A percentile compares a stretch with the other conserved stretches of the same genome.
phyloP scores from a whole-genome alignment of 2,888 invertebrate species.

The Ommatoiulus sabulosus region DNA sequence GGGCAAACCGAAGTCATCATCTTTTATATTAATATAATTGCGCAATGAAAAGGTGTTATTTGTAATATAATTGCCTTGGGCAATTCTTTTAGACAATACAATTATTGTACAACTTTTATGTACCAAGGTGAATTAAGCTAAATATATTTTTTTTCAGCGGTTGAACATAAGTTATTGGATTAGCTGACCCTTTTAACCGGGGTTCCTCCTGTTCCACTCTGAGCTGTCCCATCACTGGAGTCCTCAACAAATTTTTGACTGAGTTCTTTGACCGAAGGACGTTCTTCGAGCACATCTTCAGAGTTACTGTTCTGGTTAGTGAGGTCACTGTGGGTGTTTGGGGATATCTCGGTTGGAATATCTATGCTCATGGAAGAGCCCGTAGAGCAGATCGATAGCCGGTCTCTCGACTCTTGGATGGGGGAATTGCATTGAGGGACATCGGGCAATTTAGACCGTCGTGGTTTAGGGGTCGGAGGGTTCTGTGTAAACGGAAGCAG shows the following conservation, averaged over 20 bases:
- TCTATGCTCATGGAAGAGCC: conserved; percentile 4
- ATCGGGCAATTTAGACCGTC: conserved; percentile 3
- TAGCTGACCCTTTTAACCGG: conserved; percentile 52
- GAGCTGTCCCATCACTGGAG: conserved; percentile 38
- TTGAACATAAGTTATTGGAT: conserved; percentile 13
- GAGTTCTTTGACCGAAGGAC: conserved; percentile 45
- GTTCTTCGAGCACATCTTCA: conserved; percentile 8
- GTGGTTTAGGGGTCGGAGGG: not conserved
- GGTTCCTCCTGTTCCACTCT: not conserved
- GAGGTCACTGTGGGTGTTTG: not conserved
- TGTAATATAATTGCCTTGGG: not conserved
- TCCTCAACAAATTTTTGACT: conserved; percentile 49
- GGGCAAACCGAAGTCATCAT: not conserved
- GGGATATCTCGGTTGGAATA: not conserved
- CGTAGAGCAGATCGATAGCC: not conserved
- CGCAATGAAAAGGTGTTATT: conserved; percentile 8
- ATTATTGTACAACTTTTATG: too few species aligned
- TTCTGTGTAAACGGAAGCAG: conserved; percentile 34
- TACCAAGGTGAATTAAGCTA: too few species aligned
- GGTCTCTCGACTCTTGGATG: not conserved
- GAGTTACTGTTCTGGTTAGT: not conserved
- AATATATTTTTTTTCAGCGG: too few species aligned
- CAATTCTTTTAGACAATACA: too few species aligned
- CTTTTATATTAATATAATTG: not conserved
- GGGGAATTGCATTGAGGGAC: not conserved